phyloP scores from a whole-genome alignment of 2,888 invertebrate genomes.

The Teleogryllus oceanicus region DNA sequence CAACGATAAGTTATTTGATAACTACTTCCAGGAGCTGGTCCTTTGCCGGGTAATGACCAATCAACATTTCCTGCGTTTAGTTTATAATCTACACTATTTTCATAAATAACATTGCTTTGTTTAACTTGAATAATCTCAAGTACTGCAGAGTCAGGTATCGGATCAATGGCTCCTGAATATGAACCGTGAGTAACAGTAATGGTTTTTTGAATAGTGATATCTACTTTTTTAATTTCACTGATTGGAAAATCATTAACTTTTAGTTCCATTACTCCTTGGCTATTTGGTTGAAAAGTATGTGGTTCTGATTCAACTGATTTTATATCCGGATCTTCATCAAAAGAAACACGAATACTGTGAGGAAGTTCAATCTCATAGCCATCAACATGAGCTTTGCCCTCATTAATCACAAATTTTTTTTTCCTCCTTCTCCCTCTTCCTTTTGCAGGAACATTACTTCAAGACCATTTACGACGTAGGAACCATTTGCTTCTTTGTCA shows the following conservation, averaged over 20 bases:
- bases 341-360: slow-evolving; percentile 22
- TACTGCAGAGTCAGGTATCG: no score
- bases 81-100: no score
- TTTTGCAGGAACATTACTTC: slow-evolving; percentile 22
- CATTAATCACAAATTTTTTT: slow-evolving; percentile 21
- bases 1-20: no score
- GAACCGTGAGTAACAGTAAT: no score
- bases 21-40: no score
- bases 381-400: slow-evolving; percentile 20
- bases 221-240: slow-evolving; percentile 19
- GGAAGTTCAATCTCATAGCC: slow-evolving; percentile 20
- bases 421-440: slow-evolving; percentile 19
- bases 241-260: slow-evolving; percentile 25
- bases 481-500: slow-evolving; percentile 20
- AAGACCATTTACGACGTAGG: slow-evolving; percentile 1
- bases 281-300: neutral
- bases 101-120: no score
- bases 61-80: no score
- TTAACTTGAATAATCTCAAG: no score
- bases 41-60: no score
- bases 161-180: no score
- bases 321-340: slow-evolving; percentile 22
- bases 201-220: slow-evolving; percentile 18
- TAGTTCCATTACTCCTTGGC: slow-evolving; percentile 21
- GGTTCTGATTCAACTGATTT: slow-evolving; percentile 20